phyloP scores from a whole-genome alignment of 37 sponge, comb jelly and placozoan genomes.

The Tethya wilhelma region DNA sequence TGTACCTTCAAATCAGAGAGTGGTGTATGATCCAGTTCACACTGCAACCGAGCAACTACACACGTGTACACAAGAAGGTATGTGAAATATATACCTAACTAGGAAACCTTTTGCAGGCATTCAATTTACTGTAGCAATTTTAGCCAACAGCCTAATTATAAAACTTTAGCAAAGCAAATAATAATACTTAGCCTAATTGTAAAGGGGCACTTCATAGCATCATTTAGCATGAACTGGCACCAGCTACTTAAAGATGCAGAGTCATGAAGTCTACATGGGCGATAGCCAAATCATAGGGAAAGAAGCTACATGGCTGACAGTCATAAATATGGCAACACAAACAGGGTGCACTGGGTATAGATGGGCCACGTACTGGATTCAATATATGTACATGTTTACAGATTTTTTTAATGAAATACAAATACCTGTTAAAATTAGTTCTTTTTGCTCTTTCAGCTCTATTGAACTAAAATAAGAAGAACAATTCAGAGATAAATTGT shows the following conservation, averaged over 20 bases:
- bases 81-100: background rate
- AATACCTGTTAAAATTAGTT: slow-evolving; percentile 56
- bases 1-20: slow-evolving; percentile 26
- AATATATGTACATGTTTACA: background rate
- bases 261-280: too few species aligned
- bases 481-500: background rate
- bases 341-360: too few species aligned
- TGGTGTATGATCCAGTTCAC: slow-evolving; percentile 25
- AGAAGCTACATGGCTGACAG: too few species aligned
- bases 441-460: slow-evolving; percentile 68
- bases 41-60: slow-evolving; percentile 61
- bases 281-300: too few species aligned
- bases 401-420: background rate
- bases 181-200: too few species aligned
- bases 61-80: background rate
- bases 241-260: too few species aligned
- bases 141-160: too few species aligned
- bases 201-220: too few species aligned
- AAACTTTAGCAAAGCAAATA: too few species aligned
- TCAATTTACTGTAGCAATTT: slow-evolving; percentile 30
- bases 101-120: background rate
- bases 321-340: too few species aligned
- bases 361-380: background rate
- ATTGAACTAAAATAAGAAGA: slow-evolving; percentile 42
- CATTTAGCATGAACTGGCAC: too few species aligned